phyloP scores from a whole-genome alignment of 1,140 invertebrate genomes.

The Trichogramma pretiosum region DNA sequence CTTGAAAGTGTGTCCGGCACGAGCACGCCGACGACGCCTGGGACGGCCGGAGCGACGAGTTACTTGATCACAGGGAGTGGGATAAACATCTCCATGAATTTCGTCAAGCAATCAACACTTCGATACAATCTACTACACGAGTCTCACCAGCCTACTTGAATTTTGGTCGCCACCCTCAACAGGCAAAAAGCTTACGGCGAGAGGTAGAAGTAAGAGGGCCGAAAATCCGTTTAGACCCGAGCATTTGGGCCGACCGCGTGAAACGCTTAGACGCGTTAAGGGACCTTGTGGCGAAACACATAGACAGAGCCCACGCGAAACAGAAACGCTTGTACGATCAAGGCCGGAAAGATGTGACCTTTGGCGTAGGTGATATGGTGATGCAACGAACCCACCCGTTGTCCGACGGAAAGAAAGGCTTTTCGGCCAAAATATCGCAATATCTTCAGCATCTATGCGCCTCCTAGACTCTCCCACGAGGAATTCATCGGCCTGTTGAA shows the following conservation, averaged over 20 bases:
- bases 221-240: not conserved
- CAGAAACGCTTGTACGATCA: not conserved
- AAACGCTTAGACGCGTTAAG: not conserved
- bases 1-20: no score
- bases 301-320: not conserved
- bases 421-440: no score
- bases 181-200: not conserved
- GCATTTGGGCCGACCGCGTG: not conserved
- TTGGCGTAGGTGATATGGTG: not conserved
- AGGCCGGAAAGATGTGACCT: not conserved
- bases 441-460: no score
- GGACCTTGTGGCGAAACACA: not conserved
- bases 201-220: not conserved
- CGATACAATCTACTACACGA: not conserved
- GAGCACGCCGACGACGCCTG: no score
- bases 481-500: no score
- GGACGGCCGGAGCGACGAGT: no score
- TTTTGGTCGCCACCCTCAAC: not conserved
- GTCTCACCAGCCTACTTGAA: constrained; percentile 1
- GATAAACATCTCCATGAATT: constrained; percentile 7
- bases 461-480: no score
- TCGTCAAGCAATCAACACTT: not conserved
- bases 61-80: not conserved
- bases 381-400: not conserved
- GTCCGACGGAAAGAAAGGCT: not conserved